Evolutionary conservation across 2,113 vertebrate species (phyloP).

Genomic region (Isichthys henryi): DNA sequence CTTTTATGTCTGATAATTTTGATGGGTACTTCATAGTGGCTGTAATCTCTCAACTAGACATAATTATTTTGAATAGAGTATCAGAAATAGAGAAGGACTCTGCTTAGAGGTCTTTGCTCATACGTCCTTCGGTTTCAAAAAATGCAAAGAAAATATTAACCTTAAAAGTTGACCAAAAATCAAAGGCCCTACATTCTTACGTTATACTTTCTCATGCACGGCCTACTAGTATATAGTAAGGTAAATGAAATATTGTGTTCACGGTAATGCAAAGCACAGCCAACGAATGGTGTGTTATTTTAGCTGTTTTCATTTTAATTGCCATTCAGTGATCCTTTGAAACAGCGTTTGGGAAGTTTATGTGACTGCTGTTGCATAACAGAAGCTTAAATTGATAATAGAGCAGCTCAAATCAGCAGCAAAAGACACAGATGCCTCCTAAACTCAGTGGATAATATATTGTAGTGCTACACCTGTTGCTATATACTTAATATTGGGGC

Average conservation of each 20-base stretch:
- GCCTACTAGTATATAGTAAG: background rate
- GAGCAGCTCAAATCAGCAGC: background rate
- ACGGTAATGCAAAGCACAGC: background rate
- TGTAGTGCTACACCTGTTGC: background rate
- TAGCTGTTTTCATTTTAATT: background rate
- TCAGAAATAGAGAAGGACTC: background rate
- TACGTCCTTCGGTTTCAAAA: background rate
- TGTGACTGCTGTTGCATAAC: background rate
- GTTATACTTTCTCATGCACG: background rate
- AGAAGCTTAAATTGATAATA: background rate
- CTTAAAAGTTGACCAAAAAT: background rate
- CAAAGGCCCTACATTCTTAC: background rate
- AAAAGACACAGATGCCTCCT: background rate
- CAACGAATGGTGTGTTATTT: background rate
- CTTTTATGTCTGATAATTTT: background rate
- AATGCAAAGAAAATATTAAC: background rate
- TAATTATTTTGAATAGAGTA: background rate
- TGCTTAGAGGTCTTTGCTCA: background rate
- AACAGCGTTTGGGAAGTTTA: background rate
- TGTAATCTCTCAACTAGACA: background rate
- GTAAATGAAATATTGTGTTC: background rate
- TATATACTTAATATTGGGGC: background rate
- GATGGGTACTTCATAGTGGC: background rate
- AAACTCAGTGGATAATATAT: background rate
- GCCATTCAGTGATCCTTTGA: background rate